Conservation (phyloP, 2,797 vertebrate genomes). For the Hipposideros larvatus region DNA sequence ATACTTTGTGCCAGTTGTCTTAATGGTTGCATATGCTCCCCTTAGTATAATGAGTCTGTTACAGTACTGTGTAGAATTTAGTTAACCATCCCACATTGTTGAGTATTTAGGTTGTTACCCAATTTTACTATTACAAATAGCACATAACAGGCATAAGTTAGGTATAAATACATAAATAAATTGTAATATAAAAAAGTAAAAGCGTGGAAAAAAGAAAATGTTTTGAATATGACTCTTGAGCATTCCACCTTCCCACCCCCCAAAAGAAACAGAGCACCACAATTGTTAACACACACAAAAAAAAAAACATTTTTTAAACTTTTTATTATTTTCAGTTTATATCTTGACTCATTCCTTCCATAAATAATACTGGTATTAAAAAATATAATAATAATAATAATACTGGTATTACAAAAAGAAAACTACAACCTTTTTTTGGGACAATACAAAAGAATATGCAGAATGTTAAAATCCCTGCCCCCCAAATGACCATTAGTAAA, state of each 20-base stretch:
- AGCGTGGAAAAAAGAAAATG: background rate
- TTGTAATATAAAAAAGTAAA: background rate
- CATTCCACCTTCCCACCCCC: background rate
- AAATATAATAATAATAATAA: background rate
- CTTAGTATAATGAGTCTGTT: too few species aligned
- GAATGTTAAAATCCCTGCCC: background rate
- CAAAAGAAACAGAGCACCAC: background rate
- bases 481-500: background rate
- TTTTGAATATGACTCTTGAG: background rate
- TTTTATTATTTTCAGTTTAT: conserved; percentile 26
- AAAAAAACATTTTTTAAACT: background rate
- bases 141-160: background rate
- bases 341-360: background rate
- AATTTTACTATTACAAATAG: background rate
- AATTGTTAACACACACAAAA: background rate
- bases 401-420: background rate
- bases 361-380: background rate
- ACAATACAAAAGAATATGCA: background rate
- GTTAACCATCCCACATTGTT: background rate
- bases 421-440: background rate
- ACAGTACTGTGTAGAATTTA: background rate
- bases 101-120: background rate
- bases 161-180: background rate
- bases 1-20: background rate
- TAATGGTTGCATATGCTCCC: too few species aligned